Evolutionary conservation across 2,888 invertebrate genomes (phyloP).

Genomic region (Mylabris sibirica): DNA sequence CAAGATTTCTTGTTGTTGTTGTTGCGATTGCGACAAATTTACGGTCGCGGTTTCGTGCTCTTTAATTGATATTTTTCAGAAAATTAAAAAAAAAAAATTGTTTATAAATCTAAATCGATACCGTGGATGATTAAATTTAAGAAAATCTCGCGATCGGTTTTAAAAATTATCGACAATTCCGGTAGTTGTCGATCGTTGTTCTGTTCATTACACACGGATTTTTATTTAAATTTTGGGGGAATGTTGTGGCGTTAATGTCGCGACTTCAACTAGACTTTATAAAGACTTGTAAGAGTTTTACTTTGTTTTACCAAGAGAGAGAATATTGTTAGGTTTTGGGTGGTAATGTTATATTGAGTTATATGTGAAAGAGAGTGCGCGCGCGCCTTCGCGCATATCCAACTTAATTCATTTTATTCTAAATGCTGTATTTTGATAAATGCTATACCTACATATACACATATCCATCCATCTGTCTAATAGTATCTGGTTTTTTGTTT

Average conservation of each 20-base stretch:
- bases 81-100: neutral
- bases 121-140: neutral
- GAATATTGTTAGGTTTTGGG: conserved; percentile 15
- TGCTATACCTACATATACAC: too few species aligned
- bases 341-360: conserved; percentile 2
- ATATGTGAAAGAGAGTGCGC: conserved; percentile 19
- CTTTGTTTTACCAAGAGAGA: conserved; percentile 26
- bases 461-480: too few species aligned
- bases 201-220: neutral
- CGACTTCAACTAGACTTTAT: conserved; percentile 33
- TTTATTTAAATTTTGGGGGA: conserved; percentile 15
- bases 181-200: neutral
- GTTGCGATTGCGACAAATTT: conserved; percentile 4
- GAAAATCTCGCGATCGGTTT: neutral
- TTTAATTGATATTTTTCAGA: neutral
- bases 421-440: neutral
- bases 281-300: conserved; percentile 17
- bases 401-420: conserved; percentile 12
- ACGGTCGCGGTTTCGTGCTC: conserved; percentile 9
- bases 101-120: neutral
- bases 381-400: conserved; percentile 26
- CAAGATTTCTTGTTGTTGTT: conserved; percentile 2
- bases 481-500: neutral
- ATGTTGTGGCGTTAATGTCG: conserved; percentile 31
- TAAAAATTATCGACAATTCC: too few species aligned